Conservation (phyloP, 2,113 vertebrate genomes). For the Alectura lathami region DNA sequence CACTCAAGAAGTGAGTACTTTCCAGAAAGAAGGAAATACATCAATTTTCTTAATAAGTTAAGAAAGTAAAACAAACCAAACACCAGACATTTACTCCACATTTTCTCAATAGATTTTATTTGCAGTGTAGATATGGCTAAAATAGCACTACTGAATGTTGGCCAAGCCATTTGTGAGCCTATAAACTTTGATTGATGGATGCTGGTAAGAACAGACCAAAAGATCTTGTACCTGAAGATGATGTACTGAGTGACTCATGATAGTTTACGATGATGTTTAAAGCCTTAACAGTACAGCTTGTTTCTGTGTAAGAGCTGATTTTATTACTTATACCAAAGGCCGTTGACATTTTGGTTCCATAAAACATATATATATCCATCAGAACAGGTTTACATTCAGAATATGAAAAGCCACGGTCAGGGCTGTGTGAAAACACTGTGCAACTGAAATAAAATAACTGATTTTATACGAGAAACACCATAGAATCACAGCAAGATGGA, state of each 20-base stretch:
- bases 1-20: not conserved
- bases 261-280: slow-evolving; percentile 72
- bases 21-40: not conserved
- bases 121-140: slow-evolving; percentile 41
- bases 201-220: slow-evolving; percentile 40
- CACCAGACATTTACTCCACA: not conserved
- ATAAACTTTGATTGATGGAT: slow-evolving; percentile 71
- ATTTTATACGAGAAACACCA: not conserved
- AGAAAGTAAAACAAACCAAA: not conserved
- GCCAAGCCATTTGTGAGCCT: slow-evolving; percentile 65
- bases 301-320: slow-evolving; percentile 67
- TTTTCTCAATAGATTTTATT: slow-evolving; percentile 40
- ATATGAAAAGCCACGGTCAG: slow-evolving; percentile 40
- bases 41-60: slow-evolving; percentile 18
- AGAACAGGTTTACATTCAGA: slow-evolving; percentile 52
- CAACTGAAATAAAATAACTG: not conserved
- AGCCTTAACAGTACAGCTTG: slow-evolving; percentile 63
- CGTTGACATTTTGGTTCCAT: slow-evolving; percentile 66
- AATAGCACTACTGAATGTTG: slow-evolving; percentile 45
- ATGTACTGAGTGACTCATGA: slow-evolving; percentile 66
- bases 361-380: slow-evolving; percentile 54
- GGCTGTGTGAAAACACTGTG: not conserved
- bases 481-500: not conserved
- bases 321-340: slow-evolving; percentile 70
- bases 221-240: slow-evolving; percentile 62